These are phyloP conservation scores for Pachyseris speciosa DNA, from an alignment of 64 coral and sea anemone species.

Conservation along the genomic window DNA sequence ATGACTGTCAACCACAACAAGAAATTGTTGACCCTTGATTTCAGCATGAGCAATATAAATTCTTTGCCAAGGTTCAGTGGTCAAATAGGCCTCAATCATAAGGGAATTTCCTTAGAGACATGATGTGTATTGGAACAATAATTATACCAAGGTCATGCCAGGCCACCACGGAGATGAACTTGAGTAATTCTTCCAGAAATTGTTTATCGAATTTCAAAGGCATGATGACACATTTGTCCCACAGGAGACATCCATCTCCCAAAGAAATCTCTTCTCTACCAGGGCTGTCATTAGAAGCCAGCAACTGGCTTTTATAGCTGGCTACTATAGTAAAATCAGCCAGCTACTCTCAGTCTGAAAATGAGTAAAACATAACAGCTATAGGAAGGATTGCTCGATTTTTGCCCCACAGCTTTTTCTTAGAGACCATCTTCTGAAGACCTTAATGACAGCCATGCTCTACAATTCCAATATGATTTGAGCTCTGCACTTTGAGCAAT, in stretches of 20 bases:
- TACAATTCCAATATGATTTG: background rate
- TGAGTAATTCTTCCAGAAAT: background rate
- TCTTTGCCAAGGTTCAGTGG: conserved; percentile 28
- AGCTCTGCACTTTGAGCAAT: background rate
- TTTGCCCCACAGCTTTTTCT: too few species aligned
- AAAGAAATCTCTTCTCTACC: background rate
- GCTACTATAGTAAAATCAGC: too few species aligned
- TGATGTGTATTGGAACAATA: background rate
- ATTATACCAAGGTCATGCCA: background rate
- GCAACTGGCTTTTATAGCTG: too few species aligned
- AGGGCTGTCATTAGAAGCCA: too few species aligned
- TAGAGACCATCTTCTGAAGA: too few species aligned
- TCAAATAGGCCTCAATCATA: background rate
- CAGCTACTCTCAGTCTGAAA: too few species aligned
- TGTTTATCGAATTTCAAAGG: background rate
- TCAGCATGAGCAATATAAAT: conserved; percentile 13
- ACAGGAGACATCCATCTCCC: background rate
- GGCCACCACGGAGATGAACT: conserved; percentile 15
- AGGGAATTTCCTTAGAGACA: background rate
- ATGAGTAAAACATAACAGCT: too few species aligned
- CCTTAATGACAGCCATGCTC: too few species aligned
- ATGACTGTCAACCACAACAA: background rate
- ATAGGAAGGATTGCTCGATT: too few species aligned
- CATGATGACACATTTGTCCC: background rate
- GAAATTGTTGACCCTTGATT: conserved; percentile 31